Percentiles rank a stretch among this genome's conserved stretches.
Conservation (phyloP, 2,888 invertebrate species). For the Leptogaster cylindrica region DNA sequence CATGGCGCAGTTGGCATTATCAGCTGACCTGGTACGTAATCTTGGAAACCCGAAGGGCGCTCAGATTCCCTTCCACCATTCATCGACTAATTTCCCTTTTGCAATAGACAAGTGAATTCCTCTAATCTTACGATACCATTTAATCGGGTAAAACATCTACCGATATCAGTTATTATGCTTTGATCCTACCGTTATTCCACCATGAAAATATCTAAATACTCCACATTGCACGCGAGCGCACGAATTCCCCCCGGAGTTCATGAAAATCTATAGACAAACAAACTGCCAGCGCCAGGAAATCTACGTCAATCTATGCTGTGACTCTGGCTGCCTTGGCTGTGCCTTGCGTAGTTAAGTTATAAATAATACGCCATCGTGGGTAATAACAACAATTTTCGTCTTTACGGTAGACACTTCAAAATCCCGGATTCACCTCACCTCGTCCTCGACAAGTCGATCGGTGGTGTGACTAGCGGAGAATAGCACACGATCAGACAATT, state of each 20-base stretch:
- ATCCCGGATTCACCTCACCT: slow-evolving; percentile 16
- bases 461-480: slow-evolving; percentile 19
- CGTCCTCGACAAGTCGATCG: slow-evolving; percentile 15
- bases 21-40: no score
- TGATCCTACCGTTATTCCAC: slow-evolving; percentile 29
- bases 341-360: slow-evolving; percentile 32
- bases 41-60: not conserved
- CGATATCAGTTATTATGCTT: slow-evolving; percentile 25
- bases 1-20: no score
- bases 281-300: slow-evolving; percentile 19
- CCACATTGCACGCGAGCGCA: not conserved
- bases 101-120: slow-evolving; percentile 4
- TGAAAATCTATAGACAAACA: slow-evolving; percentile 1
- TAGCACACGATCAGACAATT: slow-evolving; percentile 39
- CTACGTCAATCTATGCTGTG: slow-evolving; percentile 16
- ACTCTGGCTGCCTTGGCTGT: not conserved
- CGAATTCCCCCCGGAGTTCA: slow-evolving; percentile 18
- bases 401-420: slow-evolving; percentile 39
- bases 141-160: slow-evolving; percentile 30
- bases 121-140: slow-evolving; percentile 6
- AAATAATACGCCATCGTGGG: slow-evolving; percentile 28
- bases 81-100: slow-evolving; percentile 8
- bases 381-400: slow-evolving; percentile 40
- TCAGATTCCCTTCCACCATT: not conserved
- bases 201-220: slow-evolving; percentile 12